Base-by-base conservation (phyloP, 1,140 invertebrate species). In the Tribolium castaneum region DNA sequence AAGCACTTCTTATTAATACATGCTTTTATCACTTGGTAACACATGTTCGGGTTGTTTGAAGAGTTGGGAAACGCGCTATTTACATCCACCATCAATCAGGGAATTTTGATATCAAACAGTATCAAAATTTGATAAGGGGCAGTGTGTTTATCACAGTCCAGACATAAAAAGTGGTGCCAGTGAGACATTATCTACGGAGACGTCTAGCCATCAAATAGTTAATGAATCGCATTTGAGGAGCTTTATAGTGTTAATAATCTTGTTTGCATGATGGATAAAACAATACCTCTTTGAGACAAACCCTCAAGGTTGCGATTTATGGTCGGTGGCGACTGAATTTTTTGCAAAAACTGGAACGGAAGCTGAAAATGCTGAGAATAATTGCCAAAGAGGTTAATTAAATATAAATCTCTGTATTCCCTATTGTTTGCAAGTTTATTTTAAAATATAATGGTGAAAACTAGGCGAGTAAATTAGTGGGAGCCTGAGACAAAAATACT, bases 21-120 rank as follows among this genome's bases (percentile, higher is more conserved):
- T 73, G 71, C 49, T 73, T 73, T 73, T 73, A 73, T 73, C 71
- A 73, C 71, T 52, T 51, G 25, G 70, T 52, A 73, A 73, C 71
- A 73, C 52, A 73, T 73, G 71, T 73, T 39, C 10, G 10, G 7
- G 1, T 73, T 73, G 49, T 73, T 73, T 35, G 25, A 54, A 12
- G 56, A 25, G 35, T 35, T 35, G 12, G 59, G 59, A 66, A 66
- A 66, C 22, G 12, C 9, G 12, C 6, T 30, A 30, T 35, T 66
- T 59, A 59, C 19, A 25, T 22, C 54, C 19, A 10, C 10, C 16
- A 59, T n/a, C 19, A 22, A 59, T 59, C 25, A 25, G 4, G 4
- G 14, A 19, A n/a, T 59, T 16, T 59, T 59, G 54, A 59, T 59
- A 59, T 59, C 54, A n/a, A 45, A 45, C 25, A 30, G 25, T 30